A percentile compares a stretch with the other conserved stretches of the same genome.
Evolutionary conservation across 2,113 vertebrate species (phyloP).

Genomic region (Antechinus flavipes): DNA sequence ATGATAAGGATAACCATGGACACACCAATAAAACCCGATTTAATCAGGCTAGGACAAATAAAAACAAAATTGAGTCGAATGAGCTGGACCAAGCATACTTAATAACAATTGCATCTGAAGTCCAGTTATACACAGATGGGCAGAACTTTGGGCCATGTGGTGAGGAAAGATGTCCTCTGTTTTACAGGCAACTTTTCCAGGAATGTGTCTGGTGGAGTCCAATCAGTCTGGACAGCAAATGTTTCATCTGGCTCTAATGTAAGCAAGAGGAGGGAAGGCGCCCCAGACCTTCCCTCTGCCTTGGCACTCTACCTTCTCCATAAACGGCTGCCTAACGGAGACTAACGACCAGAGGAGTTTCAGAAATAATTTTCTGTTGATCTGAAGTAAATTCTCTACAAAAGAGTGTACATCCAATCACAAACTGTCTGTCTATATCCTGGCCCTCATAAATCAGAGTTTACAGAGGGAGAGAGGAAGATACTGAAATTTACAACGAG

Average conservation of each 20-base stretch:
- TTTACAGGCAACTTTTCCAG: not conserved
- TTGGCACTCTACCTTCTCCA: conserved; percentile 4
- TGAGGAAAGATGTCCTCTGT: not conserved
- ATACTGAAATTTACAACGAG: conserved; percentile 78
- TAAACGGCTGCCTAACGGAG: conserved; percentile 78
- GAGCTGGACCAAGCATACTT: not conserved
- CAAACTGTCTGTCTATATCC: conserved; percentile 86
- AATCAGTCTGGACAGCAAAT: not conserved
- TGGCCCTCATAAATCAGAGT: conserved; percentile 88
- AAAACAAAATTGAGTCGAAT: not conserved
- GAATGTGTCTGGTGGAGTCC: fast-evolving
- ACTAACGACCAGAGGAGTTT: conserved; percentile 85
- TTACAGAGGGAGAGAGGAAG: conserved; percentile 79
- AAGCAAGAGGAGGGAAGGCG: not conserved
- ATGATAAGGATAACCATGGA: not conserved
- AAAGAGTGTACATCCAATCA: conserved; percentile 87
- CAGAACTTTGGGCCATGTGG: not conserved
- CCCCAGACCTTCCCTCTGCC: not conserved
- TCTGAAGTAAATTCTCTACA: conserved; percentile 87
- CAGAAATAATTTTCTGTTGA: conserved; percentile 89
- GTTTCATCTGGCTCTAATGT: fast-evolving
- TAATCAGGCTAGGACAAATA: conserved; percentile 6
- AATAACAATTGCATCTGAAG: not conserved
- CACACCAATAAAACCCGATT: not conserved
- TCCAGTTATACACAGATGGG: conserved; percentile 33